Percentiles rank a stretch among this genome's conserved stretches.
phyloP scores from a whole-genome alignment of 2,797 vertebrate genomes.

The Bovichtus diacanthus region DNA sequence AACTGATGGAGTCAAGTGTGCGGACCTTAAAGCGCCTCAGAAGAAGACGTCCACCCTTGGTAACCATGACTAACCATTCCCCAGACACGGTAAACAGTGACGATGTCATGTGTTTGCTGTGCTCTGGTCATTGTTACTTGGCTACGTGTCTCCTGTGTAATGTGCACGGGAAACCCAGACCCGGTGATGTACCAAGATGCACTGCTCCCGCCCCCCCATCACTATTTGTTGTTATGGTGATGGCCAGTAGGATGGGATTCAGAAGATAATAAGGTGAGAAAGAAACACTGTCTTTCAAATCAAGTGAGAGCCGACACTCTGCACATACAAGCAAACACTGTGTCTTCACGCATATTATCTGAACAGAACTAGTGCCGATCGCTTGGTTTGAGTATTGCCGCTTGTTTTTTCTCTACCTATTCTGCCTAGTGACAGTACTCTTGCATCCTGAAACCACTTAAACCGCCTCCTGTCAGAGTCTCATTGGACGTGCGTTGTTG shows the following conservation, averaged over 20 bases:
- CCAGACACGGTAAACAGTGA: conserved; percentile 57
- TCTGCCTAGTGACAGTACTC: conserved; percentile 3
- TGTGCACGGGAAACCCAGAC: conserved; percentile 9
- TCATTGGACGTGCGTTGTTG: not conserved
- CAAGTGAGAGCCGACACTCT: conserved; percentile 1
- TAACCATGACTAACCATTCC: conserved; percentile 56
- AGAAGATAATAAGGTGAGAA: conserved; percentile 24
- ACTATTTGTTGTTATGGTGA: conserved; percentile 57
- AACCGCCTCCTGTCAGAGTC: not conserved
- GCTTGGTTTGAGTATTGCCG: too few relatives aligned
- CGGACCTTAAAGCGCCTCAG: too few relatives aligned
- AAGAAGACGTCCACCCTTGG: conserved; percentile 18
- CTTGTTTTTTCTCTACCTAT: not conserved
- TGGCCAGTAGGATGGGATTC: not conserved
- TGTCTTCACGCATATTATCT: conserved; percentile 6
- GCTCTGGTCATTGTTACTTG: conserved; percentile 50
- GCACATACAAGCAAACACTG: conserved; percentile 11
- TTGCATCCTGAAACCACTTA: conserved; percentile 24
- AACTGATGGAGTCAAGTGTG: too few relatives aligned
- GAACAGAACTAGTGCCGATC: not conserved
- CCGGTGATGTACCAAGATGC: conserved; percentile 54
- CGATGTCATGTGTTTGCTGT: conserved; percentile 66
- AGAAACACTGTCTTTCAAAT: conserved; percentile 4
- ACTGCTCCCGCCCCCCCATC: conserved; percentile 18
- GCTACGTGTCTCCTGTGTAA: conserved; percentile 5